Evolutionary conservation across 2,797 vertebrate species (phyloP).

Genomic region (Acipenser ruthenus): DNA sequence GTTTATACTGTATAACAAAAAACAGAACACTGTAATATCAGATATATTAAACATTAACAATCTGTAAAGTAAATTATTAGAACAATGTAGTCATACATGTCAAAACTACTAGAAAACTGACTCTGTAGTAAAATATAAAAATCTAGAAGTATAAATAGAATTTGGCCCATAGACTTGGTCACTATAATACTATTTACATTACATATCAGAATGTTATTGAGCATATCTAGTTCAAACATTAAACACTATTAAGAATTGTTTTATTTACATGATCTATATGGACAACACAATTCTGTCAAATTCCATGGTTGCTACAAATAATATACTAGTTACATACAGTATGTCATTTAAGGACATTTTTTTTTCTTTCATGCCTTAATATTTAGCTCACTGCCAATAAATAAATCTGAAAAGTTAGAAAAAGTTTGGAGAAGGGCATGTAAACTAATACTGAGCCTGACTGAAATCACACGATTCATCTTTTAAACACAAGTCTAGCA

Average conservation of each 20-base stretch:
- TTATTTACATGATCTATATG: constrained; percentile 73
- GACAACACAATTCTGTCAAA: constrained; percentile 64
- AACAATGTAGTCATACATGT: constrained; percentile 64
- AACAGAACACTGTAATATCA: constrained; percentile 53
- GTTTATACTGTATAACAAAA: constrained; percentile 55
- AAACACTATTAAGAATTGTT: constrained; percentile 48
- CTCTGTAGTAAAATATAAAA: constrained; percentile 90
- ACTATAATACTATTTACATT: constrained; percentile 83
- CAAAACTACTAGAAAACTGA: constrained; percentile 80
- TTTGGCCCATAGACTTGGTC: constrained; percentile 83
- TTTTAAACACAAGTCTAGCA: constrained; percentile 32
- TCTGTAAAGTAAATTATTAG: constrained; percentile 61
- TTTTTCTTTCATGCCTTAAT: constrained; percentile 41
- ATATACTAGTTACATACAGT: constrained; percentile 56
- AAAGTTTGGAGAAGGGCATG: constrained; percentile 25
- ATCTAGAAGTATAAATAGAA: constrained; percentile 99
- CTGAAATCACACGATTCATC: constrained; percentile 26
- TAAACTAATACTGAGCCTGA: constrained; percentile 30
- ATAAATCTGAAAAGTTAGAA: constrained; percentile 55
- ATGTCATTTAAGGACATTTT: constrained; percentile 52
- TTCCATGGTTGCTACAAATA: constrained; percentile 61
- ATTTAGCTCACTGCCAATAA: constrained; percentile 63
- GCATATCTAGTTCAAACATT: constrained; percentile 55
- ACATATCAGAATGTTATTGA: constrained; percentile 64
- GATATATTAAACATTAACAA: constrained; percentile 63